Percentiles rank a stretch among this genome's conserved stretches.
Evolutionary conservation across 2,797 vertebrate species (phyloP).

Genomic region (Ceryle rudis): DNA sequence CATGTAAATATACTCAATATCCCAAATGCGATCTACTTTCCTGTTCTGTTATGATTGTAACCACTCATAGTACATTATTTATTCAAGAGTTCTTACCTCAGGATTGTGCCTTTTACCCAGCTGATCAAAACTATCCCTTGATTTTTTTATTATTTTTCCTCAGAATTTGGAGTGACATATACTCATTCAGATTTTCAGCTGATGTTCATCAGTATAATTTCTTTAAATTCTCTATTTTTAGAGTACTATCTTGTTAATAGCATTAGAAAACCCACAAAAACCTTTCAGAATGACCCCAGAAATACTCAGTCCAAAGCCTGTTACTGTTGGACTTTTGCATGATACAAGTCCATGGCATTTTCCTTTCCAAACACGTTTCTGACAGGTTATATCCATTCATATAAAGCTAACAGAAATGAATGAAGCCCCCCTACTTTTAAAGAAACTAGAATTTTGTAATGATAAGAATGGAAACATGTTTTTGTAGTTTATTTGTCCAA

Average conservation of each 20-base stretch:
- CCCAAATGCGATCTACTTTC: background rate
- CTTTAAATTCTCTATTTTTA: background rate
- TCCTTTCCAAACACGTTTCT: background rate
- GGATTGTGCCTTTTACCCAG: background rate
- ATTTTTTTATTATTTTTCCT: background rate
- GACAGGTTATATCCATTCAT: background rate
- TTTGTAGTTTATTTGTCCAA: background rate
- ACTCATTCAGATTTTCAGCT: background rate
- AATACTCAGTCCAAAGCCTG: background rate
- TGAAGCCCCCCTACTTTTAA: rapidly evolving
- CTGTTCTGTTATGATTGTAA: background rate
- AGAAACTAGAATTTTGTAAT: background rate
- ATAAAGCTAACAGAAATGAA: background rate
- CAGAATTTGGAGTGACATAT: background rate
- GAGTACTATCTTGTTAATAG: background rate
- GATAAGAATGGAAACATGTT: background rate
- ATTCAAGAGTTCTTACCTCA: background rate
- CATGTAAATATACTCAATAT: background rate
- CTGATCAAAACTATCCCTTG: background rate
- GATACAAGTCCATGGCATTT: background rate
- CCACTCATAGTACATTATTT: background rate
- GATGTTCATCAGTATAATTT: background rate
- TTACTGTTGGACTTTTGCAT: background rate
- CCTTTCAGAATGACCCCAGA: background rate
- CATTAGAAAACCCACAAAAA: background rate